phyloP scores from a whole-genome alignment of 2,888 invertebrate genomes.

The Nephrocerus scutellatus region DNA sequence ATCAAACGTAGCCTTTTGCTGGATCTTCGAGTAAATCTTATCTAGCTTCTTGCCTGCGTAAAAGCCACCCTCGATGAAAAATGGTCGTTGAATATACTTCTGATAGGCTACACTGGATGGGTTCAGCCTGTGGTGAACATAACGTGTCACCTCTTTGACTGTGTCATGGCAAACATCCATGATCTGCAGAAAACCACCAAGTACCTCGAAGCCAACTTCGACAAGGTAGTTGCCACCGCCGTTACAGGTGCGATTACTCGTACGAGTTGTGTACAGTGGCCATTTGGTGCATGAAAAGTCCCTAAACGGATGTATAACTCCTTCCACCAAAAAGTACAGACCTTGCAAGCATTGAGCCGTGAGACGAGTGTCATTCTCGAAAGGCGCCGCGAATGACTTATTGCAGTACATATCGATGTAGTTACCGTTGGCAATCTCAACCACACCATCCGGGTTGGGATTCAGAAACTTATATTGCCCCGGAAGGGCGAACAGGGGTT shows the following conservation, averaged over 20 bases:
- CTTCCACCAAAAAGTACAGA: conserved; percentile 30
- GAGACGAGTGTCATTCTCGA: conserved; percentile 22
- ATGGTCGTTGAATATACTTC: conserved; percentile 39
- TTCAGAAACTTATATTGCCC: conserved; percentile 34
- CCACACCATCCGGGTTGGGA: conserved; percentile 31
- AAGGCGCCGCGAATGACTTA: conserved; percentile 22
- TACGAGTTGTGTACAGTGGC: conserved; percentile 34
- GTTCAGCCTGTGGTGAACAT: conserved; percentile 43
- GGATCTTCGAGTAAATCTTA: conserved; percentile 36
- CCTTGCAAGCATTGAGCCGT: conserved; percentile 33
- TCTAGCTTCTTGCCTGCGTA: conserved; percentile 39
- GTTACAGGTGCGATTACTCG: conserved; percentile 34
- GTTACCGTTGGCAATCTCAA: conserved; percentile 28
- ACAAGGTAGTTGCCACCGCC: conserved; percentile 36
- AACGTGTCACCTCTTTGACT: conserved; percentile 39
- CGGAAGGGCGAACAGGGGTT: conserved; percentile 52
- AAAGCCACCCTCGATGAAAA: conserved; percentile 39
- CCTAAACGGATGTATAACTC: conserved; percentile 30
- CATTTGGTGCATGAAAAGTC: conserved; percentile 39
- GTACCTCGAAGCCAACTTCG: conserved; percentile 44
- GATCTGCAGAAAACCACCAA: conserved; percentile 36
- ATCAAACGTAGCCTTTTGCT: conserved; percentile 42
- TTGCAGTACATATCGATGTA: conserved; percentile 38
- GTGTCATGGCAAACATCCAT: conserved; percentile 47
- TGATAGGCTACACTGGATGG: conserved; percentile 47